phyloP scores from a whole-genome alignment of 1,140 invertebrate species.

The Penaeus vannamei region DNA sequence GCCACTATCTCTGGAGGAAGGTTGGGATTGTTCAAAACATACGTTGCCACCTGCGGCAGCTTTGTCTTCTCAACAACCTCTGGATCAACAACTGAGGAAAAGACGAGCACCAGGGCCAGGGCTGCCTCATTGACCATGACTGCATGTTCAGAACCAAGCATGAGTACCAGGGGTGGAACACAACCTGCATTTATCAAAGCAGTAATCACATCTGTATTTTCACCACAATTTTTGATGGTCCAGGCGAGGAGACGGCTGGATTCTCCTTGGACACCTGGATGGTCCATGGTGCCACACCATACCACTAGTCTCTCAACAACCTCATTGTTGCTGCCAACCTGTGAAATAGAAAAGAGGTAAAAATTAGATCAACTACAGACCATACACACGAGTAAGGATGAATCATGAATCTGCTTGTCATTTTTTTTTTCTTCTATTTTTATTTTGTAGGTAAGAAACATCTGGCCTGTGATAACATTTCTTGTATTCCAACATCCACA shows the following conservation, averaged over 20 bases:
- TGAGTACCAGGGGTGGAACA: slow-evolving; percentile 82
- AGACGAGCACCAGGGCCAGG: slow-evolving; percentile 34
- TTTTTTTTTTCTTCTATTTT: neutral
- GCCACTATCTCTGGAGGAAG: slow-evolving; percentile 48
- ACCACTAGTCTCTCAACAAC: slow-evolving; percentile 80
- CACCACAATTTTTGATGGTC: slow-evolving; percentile 82
- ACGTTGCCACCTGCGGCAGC: slow-evolving; percentile 36
- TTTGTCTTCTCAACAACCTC: slow-evolving; percentile 39
- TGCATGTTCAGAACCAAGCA: slow-evolving; percentile 84
- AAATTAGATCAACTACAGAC: neutral
- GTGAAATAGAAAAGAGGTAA: neutral
- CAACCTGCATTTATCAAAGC: slow-evolving; percentile 80
- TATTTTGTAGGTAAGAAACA: neutral
- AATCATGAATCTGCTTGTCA: neutral
- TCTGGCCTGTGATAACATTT: neutral
- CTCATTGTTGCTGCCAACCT: slow-evolving; percentile 69
- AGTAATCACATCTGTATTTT: slow-evolving; percentile 76
- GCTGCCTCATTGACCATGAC: slow-evolving; percentile 91
- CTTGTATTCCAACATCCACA: neutral
- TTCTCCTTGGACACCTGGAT: slow-evolving; percentile 88
- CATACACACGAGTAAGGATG: neutral
- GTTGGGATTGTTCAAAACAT: slow-evolving; percentile 45
- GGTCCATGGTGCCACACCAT: slow-evolving; percentile 85
- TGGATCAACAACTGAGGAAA: neutral
- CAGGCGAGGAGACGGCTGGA: slow-evolving; percentile 86